phyloP scores from a whole-genome alignment of 1,140 invertebrate species.

The Drosophila pseudoananassae region DNA sequence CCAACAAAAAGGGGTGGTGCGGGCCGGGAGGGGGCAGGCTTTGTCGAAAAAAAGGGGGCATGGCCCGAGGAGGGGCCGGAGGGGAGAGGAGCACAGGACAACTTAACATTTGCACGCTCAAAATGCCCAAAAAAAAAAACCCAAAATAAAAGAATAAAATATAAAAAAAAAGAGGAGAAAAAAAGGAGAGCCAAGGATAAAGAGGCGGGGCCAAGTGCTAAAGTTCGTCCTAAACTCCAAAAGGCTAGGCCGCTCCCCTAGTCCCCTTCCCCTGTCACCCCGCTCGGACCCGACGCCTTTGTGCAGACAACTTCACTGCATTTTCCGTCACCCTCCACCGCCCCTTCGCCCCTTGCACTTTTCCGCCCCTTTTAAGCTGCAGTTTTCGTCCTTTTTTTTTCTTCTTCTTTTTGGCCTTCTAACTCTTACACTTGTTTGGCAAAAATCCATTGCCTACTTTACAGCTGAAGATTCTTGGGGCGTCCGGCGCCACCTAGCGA shows the following conservation, averaged over 20 bases:
- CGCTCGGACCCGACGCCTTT: slow-evolving; percentile 21
- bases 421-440: slow-evolving; percentile 9
- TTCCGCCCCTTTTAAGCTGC: slow-evolving; percentile 1
- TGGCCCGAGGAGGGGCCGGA: not conserved
- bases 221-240: slow-evolving; percentile 43
- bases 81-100: slow-evolving; percentile 23
- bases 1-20: not conserved
- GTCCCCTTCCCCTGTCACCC: not conserved
- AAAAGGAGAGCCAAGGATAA: slow-evolving; percentile 28
- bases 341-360: not conserved
- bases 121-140: slow-evolving; percentile 35
- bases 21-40: not conserved
- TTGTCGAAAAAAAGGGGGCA: slow-evolving; percentile 5
- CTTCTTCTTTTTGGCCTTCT: not conserved
- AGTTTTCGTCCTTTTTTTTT: slow-evolving; percentile 1
- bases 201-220: slow-evolving; percentile 37
- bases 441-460: slow-evolving; percentile 51
- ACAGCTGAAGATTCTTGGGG: slow-evolving; percentile 37
- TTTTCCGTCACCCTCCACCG: not conserved
- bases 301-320: slow-evolving; percentile 46
- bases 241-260: not conserved
- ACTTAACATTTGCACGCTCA: slow-evolving; percentile 70
- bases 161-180: not conserved
- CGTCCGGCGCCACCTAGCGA: slow-evolving; percentile 50
- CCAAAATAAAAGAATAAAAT: slow-evolving; percentile 1